A percentile compares a stretch with the other conserved stretches of the same genome.
phyloP scores from a whole-genome alignment of 2,113 vertebrate species.

The Caranx melampygus region DNA sequence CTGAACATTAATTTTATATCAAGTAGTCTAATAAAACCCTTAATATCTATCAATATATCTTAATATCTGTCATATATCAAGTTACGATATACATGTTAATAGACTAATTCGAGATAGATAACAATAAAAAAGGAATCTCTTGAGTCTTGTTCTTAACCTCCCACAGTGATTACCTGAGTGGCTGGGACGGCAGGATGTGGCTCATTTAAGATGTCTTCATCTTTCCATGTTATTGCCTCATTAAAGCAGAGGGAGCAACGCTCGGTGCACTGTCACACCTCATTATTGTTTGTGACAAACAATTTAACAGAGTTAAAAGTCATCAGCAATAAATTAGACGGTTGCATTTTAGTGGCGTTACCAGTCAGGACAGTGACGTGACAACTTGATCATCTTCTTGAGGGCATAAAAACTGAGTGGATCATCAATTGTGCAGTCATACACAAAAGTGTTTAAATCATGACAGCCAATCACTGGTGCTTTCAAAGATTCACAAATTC shows the following conservation, averaged over 20 bases:
- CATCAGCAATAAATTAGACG: not conserved
- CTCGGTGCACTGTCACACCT: not conserved
- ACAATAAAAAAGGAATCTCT: not conserved
- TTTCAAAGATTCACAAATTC: too few relatives aligned
- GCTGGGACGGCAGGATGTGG: too few relatives aligned
- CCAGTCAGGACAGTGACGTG: not conserved
- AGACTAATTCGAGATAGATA: not conserved
- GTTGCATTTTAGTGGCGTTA: not conserved
- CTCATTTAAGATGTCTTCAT: too few relatives aligned
- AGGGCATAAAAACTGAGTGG: too few relatives aligned
- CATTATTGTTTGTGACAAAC: not conserved
- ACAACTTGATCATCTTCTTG: not conserved
- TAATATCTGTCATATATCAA: too few relatives aligned
- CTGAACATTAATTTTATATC: not conserved
- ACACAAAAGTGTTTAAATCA: too few relatives aligned
- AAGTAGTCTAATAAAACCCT: not conserved
- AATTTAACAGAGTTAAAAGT: not conserved
- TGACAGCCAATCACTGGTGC: too few relatives aligned
- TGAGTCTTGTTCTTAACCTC: too few relatives aligned
- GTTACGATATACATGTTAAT: not conserved
- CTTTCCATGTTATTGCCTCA: too few relatives aligned
- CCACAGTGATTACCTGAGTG: too few relatives aligned
- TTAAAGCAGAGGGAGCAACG: not conserved
- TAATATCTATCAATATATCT: not conserved
- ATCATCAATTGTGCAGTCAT: too few relatives aligned